phyloP scores from a whole-genome alignment of 2,113 vertebrate genomes.

The Hippoglossus stenolepis region DNA sequence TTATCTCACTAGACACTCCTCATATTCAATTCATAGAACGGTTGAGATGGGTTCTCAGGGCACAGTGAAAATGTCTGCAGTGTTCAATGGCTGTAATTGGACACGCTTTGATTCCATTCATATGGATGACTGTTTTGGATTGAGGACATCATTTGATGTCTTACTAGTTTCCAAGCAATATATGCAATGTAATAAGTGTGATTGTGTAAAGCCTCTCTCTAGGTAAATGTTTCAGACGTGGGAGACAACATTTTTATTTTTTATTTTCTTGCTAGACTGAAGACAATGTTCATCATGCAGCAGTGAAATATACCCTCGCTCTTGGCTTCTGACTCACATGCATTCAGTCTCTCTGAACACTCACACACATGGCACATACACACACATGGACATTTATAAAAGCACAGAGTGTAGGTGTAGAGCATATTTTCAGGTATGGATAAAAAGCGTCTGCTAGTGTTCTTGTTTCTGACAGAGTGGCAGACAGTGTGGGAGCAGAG shows the following conservation, averaged over 20 bases:
- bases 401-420: slow-evolving; percentile 42
- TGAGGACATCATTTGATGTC: slow-evolving; percentile 2
- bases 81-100: slow-evolving; percentile 16
- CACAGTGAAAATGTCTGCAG: slow-evolving; percentile 21
- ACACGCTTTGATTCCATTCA: slow-evolving; percentile 23
- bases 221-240: slow-evolving; percentile 59
- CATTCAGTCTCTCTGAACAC: slow-evolving; percentile 28
- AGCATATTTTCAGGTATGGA: slow-evolving; percentile 69
- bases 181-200: slow-evolving; percentile 24
- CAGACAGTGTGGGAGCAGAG: slow-evolving; percentile 27
- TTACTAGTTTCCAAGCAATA: slow-evolving; percentile 20
- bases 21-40: slow-evolving; percentile 28
- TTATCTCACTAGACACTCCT: slow-evolving; percentile 24
- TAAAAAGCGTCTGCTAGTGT: slow-evolving; percentile 65
- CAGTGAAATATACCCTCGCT: slow-evolving; percentile 34
- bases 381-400: slow-evolving; percentile 39
- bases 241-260: slow-evolving; percentile 40
- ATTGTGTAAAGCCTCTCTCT: slow-evolving; percentile 48
- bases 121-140: not conserved
- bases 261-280: slow-evolving; percentile 39
- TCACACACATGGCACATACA: not conserved
- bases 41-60: slow-evolving; percentile 21
- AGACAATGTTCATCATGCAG: slow-evolving; percentile 53
- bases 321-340: slow-evolving; percentile 45
- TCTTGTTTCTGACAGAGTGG: slow-evolving; percentile 57